Conservation (phyloP, 2,113 vertebrate genomes). For the Ranitomeya variabilis region DNA sequence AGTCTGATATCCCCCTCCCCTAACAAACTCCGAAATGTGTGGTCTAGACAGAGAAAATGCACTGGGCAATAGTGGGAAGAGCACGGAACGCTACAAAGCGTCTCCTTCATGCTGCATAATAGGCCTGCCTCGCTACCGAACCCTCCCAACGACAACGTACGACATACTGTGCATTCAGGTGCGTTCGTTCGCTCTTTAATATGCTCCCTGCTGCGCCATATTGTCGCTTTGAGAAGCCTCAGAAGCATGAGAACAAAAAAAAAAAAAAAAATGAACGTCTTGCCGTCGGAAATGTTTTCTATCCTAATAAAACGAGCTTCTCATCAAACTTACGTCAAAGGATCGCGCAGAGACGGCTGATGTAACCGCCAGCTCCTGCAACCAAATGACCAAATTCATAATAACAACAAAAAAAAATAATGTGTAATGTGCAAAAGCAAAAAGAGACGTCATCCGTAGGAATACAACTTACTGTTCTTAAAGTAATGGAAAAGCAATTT, state of each 20-base stretch:
- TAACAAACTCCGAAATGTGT: not conserved
- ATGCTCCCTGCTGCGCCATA: not conserved
- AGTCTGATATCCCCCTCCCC: not conserved
- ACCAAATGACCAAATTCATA: not conserved
- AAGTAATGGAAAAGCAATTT: no score
- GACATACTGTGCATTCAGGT: conserved; percentile 17
- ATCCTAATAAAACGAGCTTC: not conserved
- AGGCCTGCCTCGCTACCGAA: conserved; percentile 1
- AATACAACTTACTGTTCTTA: no score
- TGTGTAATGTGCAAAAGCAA: no score
- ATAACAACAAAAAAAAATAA: not conserved
- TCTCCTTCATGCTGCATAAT: conserved; percentile 23
- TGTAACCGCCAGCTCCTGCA: not conserved
- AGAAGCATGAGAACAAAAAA: conserved; percentile 7
- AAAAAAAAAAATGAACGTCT: not conserved
- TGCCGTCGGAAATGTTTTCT: not conserved
- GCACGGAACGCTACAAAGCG: not conserved
- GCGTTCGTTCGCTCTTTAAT: conserved; percentile 24
- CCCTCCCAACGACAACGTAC: not conserved
- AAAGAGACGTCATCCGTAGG: no score
- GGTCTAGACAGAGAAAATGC: not conserved
- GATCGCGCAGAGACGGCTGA: not conserved
- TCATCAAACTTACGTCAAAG: not conserved
- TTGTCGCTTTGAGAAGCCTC: not conserved
- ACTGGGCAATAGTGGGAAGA: not conserved